Evolutionary conservation across 2,113 vertebrate species (phyloP), one percentile per base, ranked within the genome.

Genomic region (Acanthochromis polyacanthus): DNA sequence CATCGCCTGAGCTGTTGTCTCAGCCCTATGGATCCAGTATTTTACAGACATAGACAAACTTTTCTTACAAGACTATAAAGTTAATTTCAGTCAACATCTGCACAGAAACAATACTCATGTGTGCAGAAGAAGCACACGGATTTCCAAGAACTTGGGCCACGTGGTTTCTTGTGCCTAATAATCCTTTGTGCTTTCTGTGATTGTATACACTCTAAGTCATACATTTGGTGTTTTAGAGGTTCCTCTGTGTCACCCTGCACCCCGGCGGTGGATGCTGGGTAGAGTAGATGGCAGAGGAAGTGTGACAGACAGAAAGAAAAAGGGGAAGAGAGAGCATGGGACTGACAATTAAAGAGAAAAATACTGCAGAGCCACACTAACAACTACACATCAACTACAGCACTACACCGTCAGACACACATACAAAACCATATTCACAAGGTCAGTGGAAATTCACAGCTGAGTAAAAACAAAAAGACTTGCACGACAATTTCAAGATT

Each of bases 101-200:
- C n/a, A 78, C 52, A 75, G 38, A 81, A 80, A 86, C 64, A 56
- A 72, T 53, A 74, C 66, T 70, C 56, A 32, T 55, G 4, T 66
- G 40, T 71, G 61, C 63, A 57, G 72, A 79, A 78, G 67, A 78
- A 85, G 76, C 65, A 71, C 23, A 61, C 22, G 10, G 50, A 53
- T 75, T 77, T 61, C 51, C 56, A 62, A 57, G 64, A 56, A 50
- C 62, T 65, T 70, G 38, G 60, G 69, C 30, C 57, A 15, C 66
- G 78, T 81, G 68, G 52, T 83, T 50, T 87, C 56, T 89, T 93
- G 91, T 92, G 91, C 90, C 90, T 75, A 73, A 82, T 84, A 76
- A 62, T 89, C 68, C 79, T 88, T 94, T 95, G 95, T 95, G 94
- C 94, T 95, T 94, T 80, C 84, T 87, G 58, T 90, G 86, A 92